Conservation (phyloP, 2,888 invertebrate species). For the Doris montereyensis region DNA sequence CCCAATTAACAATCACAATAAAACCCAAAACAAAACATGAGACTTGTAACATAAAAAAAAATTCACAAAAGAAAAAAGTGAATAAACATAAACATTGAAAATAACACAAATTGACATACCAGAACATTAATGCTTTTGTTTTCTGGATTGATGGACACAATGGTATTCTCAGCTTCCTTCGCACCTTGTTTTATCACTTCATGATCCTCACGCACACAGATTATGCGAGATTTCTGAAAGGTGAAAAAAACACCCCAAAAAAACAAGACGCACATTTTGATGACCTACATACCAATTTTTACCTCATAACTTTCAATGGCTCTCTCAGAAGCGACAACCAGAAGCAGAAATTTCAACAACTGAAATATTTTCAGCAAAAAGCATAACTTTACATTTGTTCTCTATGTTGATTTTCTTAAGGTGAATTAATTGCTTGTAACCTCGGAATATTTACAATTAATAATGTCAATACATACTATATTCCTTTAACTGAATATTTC, state of each 20-base stretch:
- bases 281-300: too few species aligned
- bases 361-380: too few species aligned
- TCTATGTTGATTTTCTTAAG: too few species aligned
- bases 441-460: too few species aligned
- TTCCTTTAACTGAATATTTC: too few species aligned
- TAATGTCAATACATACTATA: neutral
- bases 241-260: neutral
- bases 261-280: too few species aligned
- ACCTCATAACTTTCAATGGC: too few species aligned
- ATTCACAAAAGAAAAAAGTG: neutral
- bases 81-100: neutral
- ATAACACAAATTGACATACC: slow-evolving; percentile 47
- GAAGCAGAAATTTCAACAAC: too few species aligned
- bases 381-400: too few species aligned
- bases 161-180: slow-evolving; percentile 61
- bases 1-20: neutral
- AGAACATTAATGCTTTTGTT: slow-evolving; percentile 57
- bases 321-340: too few species aligned
- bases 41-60: neutral
- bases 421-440: too few species aligned
- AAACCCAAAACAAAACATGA: neutral
- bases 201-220: slow-evolving; percentile 66
- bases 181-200: slow-evolving; percentile 51
- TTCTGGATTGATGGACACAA: slow-evolving; percentile 58
- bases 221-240: slow-evolving; percentile 54